Evolutionary conservation across 2,888 invertebrate genomes (phyloP).

Genomic region (Hyles lineata): DNA sequence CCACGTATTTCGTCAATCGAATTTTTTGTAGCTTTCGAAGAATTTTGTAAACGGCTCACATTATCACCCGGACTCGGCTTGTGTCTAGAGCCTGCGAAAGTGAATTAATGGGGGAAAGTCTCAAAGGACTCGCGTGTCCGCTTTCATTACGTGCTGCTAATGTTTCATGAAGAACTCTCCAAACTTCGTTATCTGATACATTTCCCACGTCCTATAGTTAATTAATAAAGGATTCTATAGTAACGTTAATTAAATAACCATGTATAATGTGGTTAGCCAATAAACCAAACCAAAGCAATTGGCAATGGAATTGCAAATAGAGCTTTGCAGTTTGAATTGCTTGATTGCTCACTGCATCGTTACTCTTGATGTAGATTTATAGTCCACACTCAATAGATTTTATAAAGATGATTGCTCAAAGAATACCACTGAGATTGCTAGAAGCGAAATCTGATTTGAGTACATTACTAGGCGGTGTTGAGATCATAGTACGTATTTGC

Average conservation of each 20-base stretch:
- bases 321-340: conserved; percentile 74
- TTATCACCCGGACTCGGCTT: conserved; percentile 38
- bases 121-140: conserved; percentile 72
- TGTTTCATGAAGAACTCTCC: conserved; percentile 47
- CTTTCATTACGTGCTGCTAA: conserved; percentile 64
- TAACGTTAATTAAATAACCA: conserved; percentile 61
- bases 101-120: conserved; percentile 81
- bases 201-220: conserved; percentile 20
- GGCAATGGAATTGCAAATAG: conserved; percentile 70
- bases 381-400: conserved; percentile 61
- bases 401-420: conserved; percentile 58
- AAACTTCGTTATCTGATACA: conserved; percentile 37
- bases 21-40: conserved; percentile 14
- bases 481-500: not conserved
- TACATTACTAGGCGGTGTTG: not conserved
- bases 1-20: not conserved
- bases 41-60: conserved; percentile 36
- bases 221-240: not conserved
- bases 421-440: conserved; percentile 52
- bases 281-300: conserved; percentile 57
- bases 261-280: conserved; percentile 53
- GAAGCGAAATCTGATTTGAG: conserved; percentile 32
- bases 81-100: conserved; percentile 63
- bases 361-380: conserved; percentile 78
- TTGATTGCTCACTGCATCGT: conserved; percentile 75